Conservation (phyloP, 1,140 invertebrate species). For the Octopus bimaculoides region DNA sequence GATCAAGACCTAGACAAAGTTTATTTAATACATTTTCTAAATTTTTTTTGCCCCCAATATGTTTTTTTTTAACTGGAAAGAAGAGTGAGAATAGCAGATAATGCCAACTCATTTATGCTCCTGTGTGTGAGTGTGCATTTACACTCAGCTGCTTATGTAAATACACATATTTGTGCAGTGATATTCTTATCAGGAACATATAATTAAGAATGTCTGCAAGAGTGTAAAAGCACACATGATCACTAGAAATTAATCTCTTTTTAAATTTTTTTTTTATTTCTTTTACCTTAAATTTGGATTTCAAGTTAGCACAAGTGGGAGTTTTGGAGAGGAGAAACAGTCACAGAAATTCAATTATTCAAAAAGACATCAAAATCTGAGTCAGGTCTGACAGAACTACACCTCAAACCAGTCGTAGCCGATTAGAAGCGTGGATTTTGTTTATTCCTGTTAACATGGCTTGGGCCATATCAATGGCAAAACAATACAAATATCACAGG, state of each 20-base stretch:
- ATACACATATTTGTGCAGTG: too few relatives aligned
- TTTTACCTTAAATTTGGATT: not conserved
- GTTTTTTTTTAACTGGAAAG: too few relatives aligned
- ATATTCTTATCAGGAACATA: too few relatives aligned
- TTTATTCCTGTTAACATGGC: constrained; percentile 11
- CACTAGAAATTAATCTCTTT: not conserved
- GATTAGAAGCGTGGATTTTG: not conserved
- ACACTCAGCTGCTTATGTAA: too few relatives aligned
- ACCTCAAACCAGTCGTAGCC: not conserved
- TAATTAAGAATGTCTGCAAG: too few relatives aligned
- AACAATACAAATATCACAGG: constrained; percentile 17
- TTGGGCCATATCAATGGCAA: constrained; percentile 5
- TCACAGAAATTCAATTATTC: constrained; percentile 7
- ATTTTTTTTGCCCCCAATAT: not conserved
- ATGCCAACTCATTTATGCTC: too few relatives aligned
- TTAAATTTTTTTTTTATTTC: not conserved
- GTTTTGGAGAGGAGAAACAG: not conserved
- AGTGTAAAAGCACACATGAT: too few relatives aligned
- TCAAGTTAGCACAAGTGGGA: not conserved
- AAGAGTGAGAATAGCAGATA: too few relatives aligned
- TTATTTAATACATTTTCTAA: not conserved
- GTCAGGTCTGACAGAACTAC: not conserved
- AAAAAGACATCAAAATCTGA: not conserved
- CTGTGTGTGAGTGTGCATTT: too few relatives aligned
- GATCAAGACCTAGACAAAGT: constrained; percentile 2